Conservation (phyloP, 1,140 invertebrate species). For the Tetragnatha versicolor region DNA sequence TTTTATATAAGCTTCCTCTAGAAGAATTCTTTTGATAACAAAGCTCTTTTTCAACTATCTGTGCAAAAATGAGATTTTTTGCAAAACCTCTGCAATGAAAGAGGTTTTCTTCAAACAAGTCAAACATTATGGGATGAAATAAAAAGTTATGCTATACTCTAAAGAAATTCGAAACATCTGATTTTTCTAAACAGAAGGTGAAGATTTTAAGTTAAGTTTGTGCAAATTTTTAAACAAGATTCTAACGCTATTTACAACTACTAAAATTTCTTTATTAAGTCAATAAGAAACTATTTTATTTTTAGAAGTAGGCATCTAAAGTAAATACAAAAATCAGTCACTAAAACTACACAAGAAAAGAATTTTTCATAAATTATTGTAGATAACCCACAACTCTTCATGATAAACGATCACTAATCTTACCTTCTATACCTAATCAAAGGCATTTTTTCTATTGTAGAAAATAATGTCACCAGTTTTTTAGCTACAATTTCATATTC, state of each 20-base stretch:
- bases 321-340: not conserved
- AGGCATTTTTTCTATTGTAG: slow-evolving; percentile 9
- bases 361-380: not conserved
- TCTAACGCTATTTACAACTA: too few species aligned
- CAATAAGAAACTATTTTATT: too few species aligned
- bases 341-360: not conserved
- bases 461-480: slow-evolving; percentile 24
- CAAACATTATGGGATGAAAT: too few species aligned
- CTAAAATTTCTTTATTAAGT: too few species aligned
- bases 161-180: too few species aligned
- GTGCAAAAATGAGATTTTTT: slow-evolving; percentile 40
- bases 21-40: not conserved
- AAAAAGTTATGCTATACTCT: too few species aligned
- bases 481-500: slow-evolving; percentile 1
- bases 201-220: too few species aligned
- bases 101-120: too few species aligned
- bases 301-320: too few species aligned
- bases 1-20: not conserved
- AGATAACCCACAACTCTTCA: not conserved
- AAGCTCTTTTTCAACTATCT: slow-evolving; percentile 20
- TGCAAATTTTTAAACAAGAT: too few species aligned
- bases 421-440: slow-evolving; percentile 41
- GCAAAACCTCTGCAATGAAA: not conserved
- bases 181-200: too few species aligned
- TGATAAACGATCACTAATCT: not conserved